Base-by-base conservation (phyloP, 2,113 vertebrate species). In the Pedetes capensis region DNA sequence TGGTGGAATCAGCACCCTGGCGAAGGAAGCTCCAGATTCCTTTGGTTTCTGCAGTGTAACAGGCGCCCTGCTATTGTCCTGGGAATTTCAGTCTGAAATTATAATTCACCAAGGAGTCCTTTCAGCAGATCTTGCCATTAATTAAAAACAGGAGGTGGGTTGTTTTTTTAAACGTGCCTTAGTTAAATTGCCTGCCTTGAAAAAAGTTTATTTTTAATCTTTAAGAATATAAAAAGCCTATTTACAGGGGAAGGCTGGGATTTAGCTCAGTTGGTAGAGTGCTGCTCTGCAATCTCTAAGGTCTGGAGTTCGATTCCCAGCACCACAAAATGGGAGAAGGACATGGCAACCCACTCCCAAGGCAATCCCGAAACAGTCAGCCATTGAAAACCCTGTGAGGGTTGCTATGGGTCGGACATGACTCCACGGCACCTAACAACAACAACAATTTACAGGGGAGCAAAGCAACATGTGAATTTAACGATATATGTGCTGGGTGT, bases 71-170 rank as follows among this genome's bases (percentile, higher is more conserved):
- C 47, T 89, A 93, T 64, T 94, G 82, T 93, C 78, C 91, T 75
- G 95, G 96, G 85, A 76, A 89, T 95, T 88, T 90, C n/a, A 51
- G 0, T 92, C 47, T 95, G 94, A 94, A 93, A 93, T 96, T 91
- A 74, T 96, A 82, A 91, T 92, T 97, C 68, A 82, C 78, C 55
- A 61, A 82, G 88, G 68, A 72, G 95, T 44, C 16, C 3, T 78
- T 93, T 78, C 81, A 51, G 47, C 91, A 74, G 37, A 44, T 93
- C 71, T 92, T 85, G 44, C 91, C 32, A 75, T 95, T 96, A 95
- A 96, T 96, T 97, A 95, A 95, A 96, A 92, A n/a, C 34, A 92
- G 84, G 53, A 0, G 0, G 68, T 87, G 91, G 68, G 47, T 7
- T 79, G 66, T 79, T 74, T 72, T 93, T 93, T 47, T 18, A 53